Evolutionary conservation across 1,140 invertebrate genomes (phyloP).

Genomic region (Plectrocnemia conspersa): DNA sequence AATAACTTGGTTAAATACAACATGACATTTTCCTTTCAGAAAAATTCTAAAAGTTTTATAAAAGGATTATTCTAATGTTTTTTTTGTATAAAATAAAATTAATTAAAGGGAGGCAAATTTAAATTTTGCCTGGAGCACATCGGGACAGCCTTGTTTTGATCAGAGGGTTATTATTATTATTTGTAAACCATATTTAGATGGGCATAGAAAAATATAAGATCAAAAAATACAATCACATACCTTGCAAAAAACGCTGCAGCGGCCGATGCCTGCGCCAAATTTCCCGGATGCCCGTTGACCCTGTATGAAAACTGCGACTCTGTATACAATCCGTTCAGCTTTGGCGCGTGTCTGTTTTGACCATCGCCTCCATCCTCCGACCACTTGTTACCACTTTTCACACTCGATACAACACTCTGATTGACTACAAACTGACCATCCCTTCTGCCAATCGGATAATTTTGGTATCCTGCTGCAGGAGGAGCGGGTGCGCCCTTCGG

Average conservation of each 20-base stretch:
- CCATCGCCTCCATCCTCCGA: neutral
- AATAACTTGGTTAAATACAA: too few relatives aligned
- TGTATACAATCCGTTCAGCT: slow-evolving; percentile 19
- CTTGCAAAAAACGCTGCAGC: slow-evolving; percentile 35
- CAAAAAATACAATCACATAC: too few relatives aligned
- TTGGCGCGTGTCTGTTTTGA: neutral
- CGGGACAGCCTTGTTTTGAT: too few relatives aligned
- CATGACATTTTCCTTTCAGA: too few relatives aligned
- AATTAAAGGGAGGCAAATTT: too few relatives aligned
- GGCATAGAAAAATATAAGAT: too few relatives aligned
- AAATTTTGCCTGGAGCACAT: too few relatives aligned
- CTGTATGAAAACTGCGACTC: slow-evolving; percentile 30
- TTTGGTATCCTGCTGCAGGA: neutral
- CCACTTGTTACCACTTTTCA: slow-evolving; percentile 8
- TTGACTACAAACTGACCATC: neutral
- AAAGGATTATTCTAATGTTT: too few relatives aligned
- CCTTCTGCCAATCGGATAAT: neutral
- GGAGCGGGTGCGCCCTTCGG: slow-evolving; percentile 19
- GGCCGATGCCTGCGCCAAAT: slow-evolving; percentile 33
- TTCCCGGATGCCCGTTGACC: slow-evolving; percentile 30
- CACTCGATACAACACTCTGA: slow-evolving; percentile 12
- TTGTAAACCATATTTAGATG: too few relatives aligned
- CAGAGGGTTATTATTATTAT: too few relatives aligned
- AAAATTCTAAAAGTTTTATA: too few relatives aligned
- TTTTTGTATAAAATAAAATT: too few relatives aligned